These are phyloP conservation scores for Omphaloscelis lunosa DNA, from an alignment of 2,888 invertebrate genomes.

Conservation along the genomic window DNA sequence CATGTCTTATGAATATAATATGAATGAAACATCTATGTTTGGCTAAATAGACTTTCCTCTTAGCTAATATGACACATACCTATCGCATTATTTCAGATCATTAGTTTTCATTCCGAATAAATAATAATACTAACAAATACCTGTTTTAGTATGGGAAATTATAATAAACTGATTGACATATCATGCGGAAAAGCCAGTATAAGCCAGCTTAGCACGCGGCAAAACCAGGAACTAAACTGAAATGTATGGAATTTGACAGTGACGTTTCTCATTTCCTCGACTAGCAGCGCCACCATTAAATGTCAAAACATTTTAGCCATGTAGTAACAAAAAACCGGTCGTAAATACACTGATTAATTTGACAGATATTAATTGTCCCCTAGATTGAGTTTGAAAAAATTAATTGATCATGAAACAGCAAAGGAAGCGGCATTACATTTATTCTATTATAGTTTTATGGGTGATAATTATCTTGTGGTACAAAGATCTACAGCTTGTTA, in stretches of 20 bases:
- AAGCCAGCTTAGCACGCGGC: background rate
- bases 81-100: constrained; percentile 12
- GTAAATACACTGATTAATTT: constrained; percentile 56
- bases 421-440: constrained; percentile 41
- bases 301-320: constrained; percentile 1
- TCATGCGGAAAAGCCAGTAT: background rate
- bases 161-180: constrained; percentile 43
- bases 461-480: constrained; percentile 46
- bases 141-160: constrained; percentile 6
- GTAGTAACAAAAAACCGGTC: constrained; percentile 23
- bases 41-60: constrained; percentile 2
- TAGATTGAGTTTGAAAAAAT: constrained; percentile 41
- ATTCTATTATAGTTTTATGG: constrained; percentile 46
- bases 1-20: background rate
- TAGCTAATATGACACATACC: constrained; percentile 14
- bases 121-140: constrained; percentile 22
- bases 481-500: constrained; percentile 23
- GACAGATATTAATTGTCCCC: constrained; percentile 59
- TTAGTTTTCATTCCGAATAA: constrained; percentile 30
- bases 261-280: background rate
- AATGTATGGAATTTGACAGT: constrained; percentile 19
- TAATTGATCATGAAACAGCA: constrained; percentile 26
- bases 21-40: background rate
- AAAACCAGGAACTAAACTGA: constrained; percentile 7
- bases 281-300: constrained; percentile 3